phyloP scores from a whole-genome alignment of 1,140 invertebrate genomes.

The Bombus superbus region DNA sequence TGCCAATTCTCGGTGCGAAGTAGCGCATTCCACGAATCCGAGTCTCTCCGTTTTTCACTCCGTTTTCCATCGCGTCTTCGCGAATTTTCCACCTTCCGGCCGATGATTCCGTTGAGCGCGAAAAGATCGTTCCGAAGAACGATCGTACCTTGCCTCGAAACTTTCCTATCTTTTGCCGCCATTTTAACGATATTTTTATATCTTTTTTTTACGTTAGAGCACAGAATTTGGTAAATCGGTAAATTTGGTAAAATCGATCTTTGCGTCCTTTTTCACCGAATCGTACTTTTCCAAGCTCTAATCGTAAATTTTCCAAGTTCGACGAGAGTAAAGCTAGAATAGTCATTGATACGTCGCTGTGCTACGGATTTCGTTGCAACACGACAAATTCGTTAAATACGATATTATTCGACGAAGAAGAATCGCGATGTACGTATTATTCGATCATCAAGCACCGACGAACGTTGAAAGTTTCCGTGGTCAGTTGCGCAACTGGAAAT shows the following conservation, averaged over 20 bases:
- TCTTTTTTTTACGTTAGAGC: not conserved
- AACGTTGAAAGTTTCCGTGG: not conserved
- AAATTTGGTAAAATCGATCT: too few species aligned
- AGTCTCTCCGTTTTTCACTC: not conserved
- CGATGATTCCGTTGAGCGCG: not conserved
- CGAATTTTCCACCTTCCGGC: not conserved
- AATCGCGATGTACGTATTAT: not conserved
- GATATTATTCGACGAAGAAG: too few species aligned
- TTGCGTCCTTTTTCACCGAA: too few species aligned
- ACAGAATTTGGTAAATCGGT: too few species aligned
- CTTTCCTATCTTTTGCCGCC: not conserved
- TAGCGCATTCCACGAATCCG: conserved; percentile 25
- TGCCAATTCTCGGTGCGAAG: conserved; percentile 54
- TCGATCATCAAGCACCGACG: not conserved
- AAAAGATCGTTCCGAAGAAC: not conserved
- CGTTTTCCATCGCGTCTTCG: not conserved
- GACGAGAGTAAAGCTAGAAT: too few species aligned
- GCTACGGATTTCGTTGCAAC: too few species aligned
- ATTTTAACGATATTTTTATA: not conserved
- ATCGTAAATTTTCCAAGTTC: too few species aligned
- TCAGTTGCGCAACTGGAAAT: conserved; percentile 12
- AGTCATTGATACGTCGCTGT: too few species aligned
- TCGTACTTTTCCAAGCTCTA: too few species aligned
- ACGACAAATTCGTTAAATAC: not conserved
- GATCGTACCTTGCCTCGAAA: not conserved